phyloP scores from a whole-genome alignment of 2,888 invertebrate genomes.

The Oegoconia quadripuncta region DNA sequence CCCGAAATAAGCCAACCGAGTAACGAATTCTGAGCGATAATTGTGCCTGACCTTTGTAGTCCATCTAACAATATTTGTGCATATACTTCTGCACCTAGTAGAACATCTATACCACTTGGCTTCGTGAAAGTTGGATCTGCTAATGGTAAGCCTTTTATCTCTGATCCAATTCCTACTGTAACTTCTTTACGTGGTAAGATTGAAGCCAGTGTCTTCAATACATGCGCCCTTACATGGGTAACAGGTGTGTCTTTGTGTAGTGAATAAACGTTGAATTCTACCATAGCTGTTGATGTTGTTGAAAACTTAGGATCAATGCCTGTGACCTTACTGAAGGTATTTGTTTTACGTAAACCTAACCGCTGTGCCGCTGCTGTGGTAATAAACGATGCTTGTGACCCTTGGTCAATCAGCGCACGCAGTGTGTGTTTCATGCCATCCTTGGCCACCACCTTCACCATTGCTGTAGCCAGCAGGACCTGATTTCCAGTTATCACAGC shows the following conservation, averaged over 20 bases:
- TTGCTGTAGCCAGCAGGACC: no score
- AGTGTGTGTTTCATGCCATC: no score
- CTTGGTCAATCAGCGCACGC: no score
- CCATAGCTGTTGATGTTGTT: conserved; percentile 4
- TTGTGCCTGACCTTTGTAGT: background rate
- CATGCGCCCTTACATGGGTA: conserved; percentile 13
- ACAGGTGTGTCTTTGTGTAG: background rate
- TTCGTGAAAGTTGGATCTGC: conserved; percentile 14
- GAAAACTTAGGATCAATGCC: conserved; percentile 9
- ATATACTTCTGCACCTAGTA: conserved; percentile 17
- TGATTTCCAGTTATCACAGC: no score
- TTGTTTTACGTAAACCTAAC: no score
- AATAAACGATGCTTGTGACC: no score
- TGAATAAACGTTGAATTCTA: conserved; percentile 12
- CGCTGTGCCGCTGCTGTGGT: no score
- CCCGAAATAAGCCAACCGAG: conserved; percentile 7
- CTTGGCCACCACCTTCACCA: no score
- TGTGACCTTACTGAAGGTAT: conserved; percentile 8
- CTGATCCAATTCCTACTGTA: conserved; percentile 11
- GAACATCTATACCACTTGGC: conserved; percentile 12
- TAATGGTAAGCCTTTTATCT: conserved; percentile 3
- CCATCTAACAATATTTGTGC: conserved; percentile 5
- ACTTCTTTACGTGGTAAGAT: conserved; percentile 5
- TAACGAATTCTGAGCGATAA: conserved; percentile 9
- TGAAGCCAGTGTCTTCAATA: conserved; percentile 14